Base-by-base conservation (phyloP, 35 echinoderm and acorn worm genomes). In the Holothuria glaberrima region DNA sequence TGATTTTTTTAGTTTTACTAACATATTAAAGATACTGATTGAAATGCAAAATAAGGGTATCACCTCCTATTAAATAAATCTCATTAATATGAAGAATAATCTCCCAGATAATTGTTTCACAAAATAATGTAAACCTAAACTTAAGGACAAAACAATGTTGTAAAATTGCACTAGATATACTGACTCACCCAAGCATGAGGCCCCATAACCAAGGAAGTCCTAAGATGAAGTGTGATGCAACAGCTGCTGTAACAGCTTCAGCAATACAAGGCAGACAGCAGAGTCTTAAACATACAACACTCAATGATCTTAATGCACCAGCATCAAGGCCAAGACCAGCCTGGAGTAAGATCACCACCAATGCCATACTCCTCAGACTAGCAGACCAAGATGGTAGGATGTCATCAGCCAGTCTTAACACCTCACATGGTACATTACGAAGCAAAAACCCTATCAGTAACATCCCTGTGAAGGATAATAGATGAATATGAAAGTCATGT, bases 291-390 rank as follows among this genome's bases (percentile, higher is more conserved):
- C 96, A 98, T 10, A 98, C 96, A 58, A 94, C 69, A 71, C 93
- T 98, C 18, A 98, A 90, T 50, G 88, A 56, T 59, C 67, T 89
- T 48, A 98, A 67, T 7, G 96, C 95, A 0, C 29, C 25, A 31
- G 96, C 90, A 83, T 98, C 93, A 12, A 98, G 87, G 7, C 96
- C 96, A 9, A 98, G 83, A n/a, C 96, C 96, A 9, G 96, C 96
- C 48, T 89, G 90, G 12, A 98, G 61, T 14, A 98, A 81, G 63
- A 98, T 94, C 64, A 98, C 93, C 10, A 94, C 93, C 29, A 98
- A 56, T 22, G 96, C 96, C 25, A 94, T 89, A 41, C 79, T 92
- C 19, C 96, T 70, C 20, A 98, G 68, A 1, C 90, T 79, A 19
- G 93, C 83, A 22, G 96, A 98, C 93, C 93, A 94, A 52, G 59